Base-by-base conservation (phyloP, 2,888 invertebrate species). In the Scaeva pyrastri region DNA sequence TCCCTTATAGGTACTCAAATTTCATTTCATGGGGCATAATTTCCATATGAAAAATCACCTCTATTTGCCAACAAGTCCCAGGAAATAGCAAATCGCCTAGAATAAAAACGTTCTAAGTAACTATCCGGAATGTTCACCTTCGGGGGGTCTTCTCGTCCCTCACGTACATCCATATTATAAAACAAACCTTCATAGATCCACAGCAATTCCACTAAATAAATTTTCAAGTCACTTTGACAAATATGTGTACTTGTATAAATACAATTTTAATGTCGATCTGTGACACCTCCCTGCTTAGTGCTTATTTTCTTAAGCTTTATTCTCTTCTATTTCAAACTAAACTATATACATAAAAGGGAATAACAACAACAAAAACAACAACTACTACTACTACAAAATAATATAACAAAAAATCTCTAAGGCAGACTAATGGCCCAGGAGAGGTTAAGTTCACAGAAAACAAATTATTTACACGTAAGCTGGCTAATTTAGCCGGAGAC, bases 391-490 rank as follows among this genome's bases (percentile, higher is more conserved):
- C n/a, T n/a, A 50, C 14, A 55, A 79, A 68, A n/a, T n/a, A n/a
- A n/a, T n/a, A n/a, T n/a, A n/a, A n/a, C n/a, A n/a, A 26, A 55
- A 72, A 76, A 82, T 60, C 82, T 77, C 77, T 83, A 76, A 83
- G 68, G 50, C 77, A 68, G 41, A 68, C 77, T 77, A 77, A 77
- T 83, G 68, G 73, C 52, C 73, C 77, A 68, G 76, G 66, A 77
- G 73, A 73, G 68, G 77, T 73, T 73, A 83, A 62, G 82, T 72
- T 83, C 77, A 83, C 77, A 77, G 77, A 83, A 84, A 84, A 78
- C 83, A 74, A 84, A 78, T 84, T 84, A 84, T 74, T 84, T 84
- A 84, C 78, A 84, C 78, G 55, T 84, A 78, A 79, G 79, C 83
- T 74, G 64, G 64, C 83, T 84, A 79, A 84, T 78, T 84, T 78